phyloP scores from a whole-genome alignment of 2,113 vertebrate genomes.

The Cryptotis parvus region DNA sequence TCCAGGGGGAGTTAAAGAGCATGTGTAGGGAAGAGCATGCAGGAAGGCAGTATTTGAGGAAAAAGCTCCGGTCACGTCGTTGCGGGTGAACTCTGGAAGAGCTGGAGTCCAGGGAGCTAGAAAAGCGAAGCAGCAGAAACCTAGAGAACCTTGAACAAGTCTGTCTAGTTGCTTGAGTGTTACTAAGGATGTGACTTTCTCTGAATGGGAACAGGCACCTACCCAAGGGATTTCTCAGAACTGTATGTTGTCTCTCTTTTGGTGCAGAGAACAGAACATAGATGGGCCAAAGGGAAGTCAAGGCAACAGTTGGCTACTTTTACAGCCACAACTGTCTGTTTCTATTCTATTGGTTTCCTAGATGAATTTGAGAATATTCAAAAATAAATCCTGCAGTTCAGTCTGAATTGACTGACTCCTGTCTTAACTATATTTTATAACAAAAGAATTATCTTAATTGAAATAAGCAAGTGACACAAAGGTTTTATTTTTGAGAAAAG shows the following conservation, averaged over 20 bases:
- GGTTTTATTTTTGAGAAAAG: background rate
- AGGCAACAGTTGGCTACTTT: no score
- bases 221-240: no score
- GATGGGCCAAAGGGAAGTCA: background rate
- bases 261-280: background rate
- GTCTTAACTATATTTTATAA: background rate
- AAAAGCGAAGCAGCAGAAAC: accelerated
- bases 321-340: background rate
- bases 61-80: no score
- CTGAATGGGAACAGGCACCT: accelerated
- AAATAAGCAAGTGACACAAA: background rate
- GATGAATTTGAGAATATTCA: background rate
- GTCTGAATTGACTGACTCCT: background rate
- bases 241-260: background rate
- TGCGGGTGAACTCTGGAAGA: accelerated
- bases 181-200: background rate
- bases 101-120: background rate
- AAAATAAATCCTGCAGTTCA: background rate
- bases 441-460: background rate
- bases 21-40: no score
- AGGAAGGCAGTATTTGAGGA: background rate
- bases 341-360: background rate
- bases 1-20: no score
- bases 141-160: no score
- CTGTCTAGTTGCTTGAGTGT: accelerated